Evolutionary conservation across 2,113 vertebrate species (phyloP).

Genomic region (Pseudopodoces humilis): DNA sequence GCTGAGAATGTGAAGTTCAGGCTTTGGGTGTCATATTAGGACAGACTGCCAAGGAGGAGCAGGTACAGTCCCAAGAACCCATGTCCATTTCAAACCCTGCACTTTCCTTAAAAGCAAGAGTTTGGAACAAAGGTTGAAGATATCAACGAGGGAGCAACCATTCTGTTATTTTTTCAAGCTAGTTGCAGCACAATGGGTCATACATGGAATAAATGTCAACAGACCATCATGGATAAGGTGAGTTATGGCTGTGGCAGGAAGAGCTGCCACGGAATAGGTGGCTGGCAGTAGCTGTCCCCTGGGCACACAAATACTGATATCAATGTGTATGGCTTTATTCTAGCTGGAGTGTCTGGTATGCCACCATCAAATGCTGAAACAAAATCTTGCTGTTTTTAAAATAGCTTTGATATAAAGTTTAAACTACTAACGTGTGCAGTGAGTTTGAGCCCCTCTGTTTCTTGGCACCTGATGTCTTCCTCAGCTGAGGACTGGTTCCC

Average conservation of each 20-base stretch:
- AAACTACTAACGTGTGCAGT: not conserved
- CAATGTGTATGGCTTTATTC: not conserved
- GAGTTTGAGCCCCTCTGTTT: not conserved
- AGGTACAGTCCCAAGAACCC: not conserved
- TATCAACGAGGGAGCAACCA: not conserved
- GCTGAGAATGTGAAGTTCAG: not conserved
- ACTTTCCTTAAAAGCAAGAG: not conserved
- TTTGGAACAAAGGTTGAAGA: not conserved
- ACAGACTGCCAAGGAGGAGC: not conserved
- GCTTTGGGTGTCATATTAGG: not conserved
- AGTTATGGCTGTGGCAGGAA: not conserved
- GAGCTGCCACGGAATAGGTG: not conserved
- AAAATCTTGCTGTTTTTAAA: not conserved
- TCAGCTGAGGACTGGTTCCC: not conserved
- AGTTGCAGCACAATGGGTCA: not conserved
- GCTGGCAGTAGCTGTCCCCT: not conserved
- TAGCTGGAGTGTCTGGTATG: not conserved
- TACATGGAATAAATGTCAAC: not conserved
- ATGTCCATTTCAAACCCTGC: not conserved
- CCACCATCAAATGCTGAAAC: not conserved
- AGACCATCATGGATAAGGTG: not conserved
- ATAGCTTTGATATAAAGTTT: not conserved
- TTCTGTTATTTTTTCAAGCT: not conserved
- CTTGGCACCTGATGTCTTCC: rapidly evolving
- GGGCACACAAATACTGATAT: not conserved